Evolutionary conservation across 2,113 vertebrate genomes (phyloP).

Genomic region (Osmerus eperlanus): DNA sequence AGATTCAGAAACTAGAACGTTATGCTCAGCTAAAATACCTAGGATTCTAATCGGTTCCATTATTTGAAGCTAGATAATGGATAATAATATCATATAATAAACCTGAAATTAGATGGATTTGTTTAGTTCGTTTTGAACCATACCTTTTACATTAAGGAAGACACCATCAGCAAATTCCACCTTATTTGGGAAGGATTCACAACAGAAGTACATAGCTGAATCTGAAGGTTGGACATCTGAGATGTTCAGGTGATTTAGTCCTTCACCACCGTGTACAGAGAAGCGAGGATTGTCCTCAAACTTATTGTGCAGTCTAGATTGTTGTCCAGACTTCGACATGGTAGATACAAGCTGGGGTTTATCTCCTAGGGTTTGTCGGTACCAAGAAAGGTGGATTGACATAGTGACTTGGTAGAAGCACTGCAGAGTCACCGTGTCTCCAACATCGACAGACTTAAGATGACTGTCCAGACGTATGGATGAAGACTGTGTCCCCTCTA

Average conservation of each 20-base stretch:
- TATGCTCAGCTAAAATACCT: too few relatives aligned
- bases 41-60: too few relatives aligned
- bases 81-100: neutral
- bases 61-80: too few relatives aligned
- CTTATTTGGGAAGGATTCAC: neutral
- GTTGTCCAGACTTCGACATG: slow-evolving; percentile 18
- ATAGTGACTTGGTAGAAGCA: slow-evolving; percentile 20
- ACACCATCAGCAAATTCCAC: slow-evolving; percentile 35
- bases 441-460: slow-evolving; percentile 13
- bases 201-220: slow-evolving; percentile 56
- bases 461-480: neutral
- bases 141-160: slow-evolving; percentile 30
- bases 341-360: slow-evolving; percentile 30
- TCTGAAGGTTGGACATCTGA: slow-evolving; percentile 32
- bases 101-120: neutral
- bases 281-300: slow-evolving; percentile 37
- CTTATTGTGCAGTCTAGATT: slow-evolving; percentile 15
- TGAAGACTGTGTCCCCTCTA: neutral
- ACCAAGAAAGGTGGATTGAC: slow-evolving; percentile 41
- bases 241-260: slow-evolving; percentile 43
- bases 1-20: too few relatives aligned
- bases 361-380: slow-evolving; percentile 46
- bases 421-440: slow-evolving; percentile 39
- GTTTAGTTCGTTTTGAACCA: neutral
- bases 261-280: neutral